Conservation (phyloP, 2,113 vertebrate species). For the Poeciliopsis occidentalis region DNA sequence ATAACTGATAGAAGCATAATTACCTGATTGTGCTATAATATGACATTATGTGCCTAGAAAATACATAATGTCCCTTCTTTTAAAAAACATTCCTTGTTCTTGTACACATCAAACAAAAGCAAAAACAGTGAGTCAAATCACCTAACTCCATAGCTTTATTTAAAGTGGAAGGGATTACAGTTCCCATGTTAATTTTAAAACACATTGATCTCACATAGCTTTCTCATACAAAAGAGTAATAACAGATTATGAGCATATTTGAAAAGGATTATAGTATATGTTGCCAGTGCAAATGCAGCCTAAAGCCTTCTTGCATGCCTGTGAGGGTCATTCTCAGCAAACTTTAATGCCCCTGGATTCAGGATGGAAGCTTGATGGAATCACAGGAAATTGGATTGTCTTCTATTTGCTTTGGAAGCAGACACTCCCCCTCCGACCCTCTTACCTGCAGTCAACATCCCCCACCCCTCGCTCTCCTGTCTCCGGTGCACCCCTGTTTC, state of each 20-base stretch:
- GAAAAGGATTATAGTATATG: neutral
- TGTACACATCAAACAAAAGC: neutral
- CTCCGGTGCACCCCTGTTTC: constrained; percentile 79
- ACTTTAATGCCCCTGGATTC: constrained; percentile 90
- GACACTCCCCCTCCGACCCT: constrained; percentile 26
- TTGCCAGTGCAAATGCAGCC: constrained; percentile 15
- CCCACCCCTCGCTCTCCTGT: neutral
- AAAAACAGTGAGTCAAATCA: neutral
- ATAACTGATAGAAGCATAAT: too few species aligned
- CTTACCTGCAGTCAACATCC: constrained; percentile 48
- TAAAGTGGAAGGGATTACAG: constrained; percentile 79
- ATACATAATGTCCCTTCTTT: too few species aligned
- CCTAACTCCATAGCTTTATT: constrained; percentile 85
- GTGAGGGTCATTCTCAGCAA: constrained; percentile 86
- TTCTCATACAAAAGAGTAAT: neutral
- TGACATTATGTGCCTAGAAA: too few species aligned
- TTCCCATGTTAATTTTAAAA: constrained; percentile 83
- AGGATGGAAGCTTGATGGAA: constrained; percentile 89
- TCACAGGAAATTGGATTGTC: constrained; percentile 99
- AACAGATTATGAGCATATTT: neutral
- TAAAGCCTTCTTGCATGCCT: constrained; percentile 69
- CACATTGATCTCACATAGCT: constrained; percentile 84
- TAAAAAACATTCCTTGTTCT: neutral
- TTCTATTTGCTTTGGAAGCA: constrained; percentile 95
- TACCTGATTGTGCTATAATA: too few species aligned